Base-by-base conservation (phyloP, 2,888 invertebrate species). In the Scaeva pyrastri region DNA sequence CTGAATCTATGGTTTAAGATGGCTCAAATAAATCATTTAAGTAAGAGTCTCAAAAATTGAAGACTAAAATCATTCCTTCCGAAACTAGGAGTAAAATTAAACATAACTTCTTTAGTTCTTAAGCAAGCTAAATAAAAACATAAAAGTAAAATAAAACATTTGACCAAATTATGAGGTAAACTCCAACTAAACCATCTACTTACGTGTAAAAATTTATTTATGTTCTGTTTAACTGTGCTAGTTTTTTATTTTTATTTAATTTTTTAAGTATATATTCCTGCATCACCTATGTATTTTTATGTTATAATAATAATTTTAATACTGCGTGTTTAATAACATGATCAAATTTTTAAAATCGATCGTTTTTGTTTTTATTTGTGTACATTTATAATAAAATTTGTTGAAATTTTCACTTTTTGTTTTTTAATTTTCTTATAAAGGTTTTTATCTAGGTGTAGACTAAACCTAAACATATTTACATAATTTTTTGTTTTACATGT, bases 391-490 rank as follows among this genome's bases (percentile, higher is more conserved):
- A 43, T 39, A 50, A 16, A 26, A 11, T 66, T 36, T 39, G 21
- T 19, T 60, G 4, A 26, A 39, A 23, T 52, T 48, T 71, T 74
- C 16, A 48, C 43, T 71, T 43, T 16, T 66, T 31, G 21, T 19
- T 68, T 62, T 39, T 19, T 64, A 31, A 64, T 55, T 64, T 66
- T n/a, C 39, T 48, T 77, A 68, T 73, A 45, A 84, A 66, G 75
- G 52, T 70, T 45, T 58, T 85, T 50, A 85, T 72, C 58, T 80
- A 75, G 52, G 45, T 74, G 41, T 84, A 80, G 48, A 55, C 72
- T 76, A 80, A 85, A 48, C 48, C 81, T 85, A 77, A 66, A 68
- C 45, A 41, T 81, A 86, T 86, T 74, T 86, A 86, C 82, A 82
- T 66, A 43, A 72, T 85, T 39, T 64, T 60, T 55, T 41, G 6